Base-by-base conservation (phyloP, 2,113 vertebrate genomes). In the Dipodomys ordii region DNA sequence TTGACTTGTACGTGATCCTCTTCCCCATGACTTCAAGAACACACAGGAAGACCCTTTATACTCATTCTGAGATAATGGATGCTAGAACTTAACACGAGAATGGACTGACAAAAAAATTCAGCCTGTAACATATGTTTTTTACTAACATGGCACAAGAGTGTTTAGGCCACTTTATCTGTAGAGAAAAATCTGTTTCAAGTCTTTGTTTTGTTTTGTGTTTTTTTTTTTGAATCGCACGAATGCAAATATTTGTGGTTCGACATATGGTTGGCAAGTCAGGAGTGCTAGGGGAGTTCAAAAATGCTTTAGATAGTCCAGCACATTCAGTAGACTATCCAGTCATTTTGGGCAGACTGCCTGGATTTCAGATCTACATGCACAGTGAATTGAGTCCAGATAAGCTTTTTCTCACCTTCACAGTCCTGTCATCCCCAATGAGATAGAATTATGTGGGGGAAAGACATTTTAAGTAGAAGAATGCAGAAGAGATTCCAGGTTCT, bases 171-270 rank as follows among this genome's bases (percentile, higher is more conserved):
- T 82, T 39, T 89, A 65, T 90, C 53, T 76, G 53, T 92, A 81
- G 57, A 78, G 83, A 83, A 94, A 82, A 89, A 72, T 80, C 15
- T 94, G 69, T 88, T 88, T 95, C 53, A 71, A 87, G 28, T 85
- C 25, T 49, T 49, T 49, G 49, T 49, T 39, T 39, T 39, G 39
- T 39, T 39, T 39, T 39, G 39, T 49, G 62, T 49, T 32, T 87
- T 83, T 32, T 87, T 83, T 95, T 93, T 80, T 91, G 64, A 72
- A 83, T 90, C 35, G 19, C 30, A 46, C 19, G 23, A 25, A n/a
- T 90, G 39, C 62, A 88, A 95, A 71, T 92, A 93, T 94, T 92
- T 95, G 32, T 78, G 83, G 53, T 93, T 94, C 57, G 80, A 15
- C 86, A 92, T 94, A 94, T 49, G n/a, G 28, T 81, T 96, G 46